Conservation (phyloP, 2,888 invertebrate genomes). For the Lasioglossum pauxillum region DNA sequence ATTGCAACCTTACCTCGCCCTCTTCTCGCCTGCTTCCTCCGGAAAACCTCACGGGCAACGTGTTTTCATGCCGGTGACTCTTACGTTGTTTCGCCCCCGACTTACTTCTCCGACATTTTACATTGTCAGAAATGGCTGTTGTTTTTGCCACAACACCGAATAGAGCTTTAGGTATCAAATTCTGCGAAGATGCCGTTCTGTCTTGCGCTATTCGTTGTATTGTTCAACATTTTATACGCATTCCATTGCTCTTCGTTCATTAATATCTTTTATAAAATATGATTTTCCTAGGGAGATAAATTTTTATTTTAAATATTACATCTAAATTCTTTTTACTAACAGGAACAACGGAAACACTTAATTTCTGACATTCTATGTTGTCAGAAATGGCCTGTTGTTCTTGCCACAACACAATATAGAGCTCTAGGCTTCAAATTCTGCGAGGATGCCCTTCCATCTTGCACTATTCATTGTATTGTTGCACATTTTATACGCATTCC, state of each 20-base stretch:
- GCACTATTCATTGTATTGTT: background rate
- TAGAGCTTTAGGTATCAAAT: slow-evolving; percentile 17
- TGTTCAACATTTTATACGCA: background rate
- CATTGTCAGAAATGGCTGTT: slow-evolving; percentile 5
- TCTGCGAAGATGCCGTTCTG: background rate
- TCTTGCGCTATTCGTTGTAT: background rate
- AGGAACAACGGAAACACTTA: background rate
- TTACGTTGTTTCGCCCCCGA: slow-evolving; percentile 46
- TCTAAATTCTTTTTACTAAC: too few species aligned
- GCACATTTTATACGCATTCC: background rate
- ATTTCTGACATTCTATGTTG: slow-evolving; percentile 31
- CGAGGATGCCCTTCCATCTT: background rate
- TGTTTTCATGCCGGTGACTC: slow-evolving; percentile 49
- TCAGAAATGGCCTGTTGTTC: background rate
- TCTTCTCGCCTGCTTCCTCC: slow-evolving; percentile 9
- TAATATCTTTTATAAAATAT: too few species aligned
- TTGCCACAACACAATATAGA: slow-evolving; percentile 7
- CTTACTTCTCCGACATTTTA: slow-evolving; percentile 29
- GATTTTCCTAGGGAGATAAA: too few species aligned
- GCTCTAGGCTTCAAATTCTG: slow-evolving; percentile 18
- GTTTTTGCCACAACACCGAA: slow-evolving; percentile 6
- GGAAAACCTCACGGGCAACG: slow-evolving; percentile 45
- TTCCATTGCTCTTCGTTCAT: background rate
- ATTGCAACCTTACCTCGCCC: slow-evolving; percentile 43
- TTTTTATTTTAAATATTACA: too few species aligned